Base-by-base conservation (phyloP, 2,797 vertebrate genomes). In the Acridotheres tristis region DNA sequence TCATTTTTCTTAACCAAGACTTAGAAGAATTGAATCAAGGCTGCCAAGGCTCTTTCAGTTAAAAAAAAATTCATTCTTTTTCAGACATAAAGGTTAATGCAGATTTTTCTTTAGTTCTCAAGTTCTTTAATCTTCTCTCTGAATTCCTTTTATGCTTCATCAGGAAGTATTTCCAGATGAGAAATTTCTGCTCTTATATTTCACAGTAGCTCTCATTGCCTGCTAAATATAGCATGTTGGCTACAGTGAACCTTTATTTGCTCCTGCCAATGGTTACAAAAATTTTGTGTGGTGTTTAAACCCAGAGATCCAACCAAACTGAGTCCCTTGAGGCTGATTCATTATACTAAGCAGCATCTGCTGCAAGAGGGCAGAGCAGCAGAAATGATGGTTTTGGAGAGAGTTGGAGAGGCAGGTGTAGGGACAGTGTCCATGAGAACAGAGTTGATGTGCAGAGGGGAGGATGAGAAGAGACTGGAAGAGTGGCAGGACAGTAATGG, bases 121-220 rank as follows among this genome's bases (percentile, higher is more conserved):
- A 93, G 73, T 92, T 85, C 59, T 93, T 93, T 93, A 88, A 85
- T 94, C 76, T 85, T 90, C 61, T 79, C 26, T 81, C 40, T 86
- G 66, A 81, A 85, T 90, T 88, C 69, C 36, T 89, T 93, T 82
- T 80, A 75, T 88, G 66, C 47, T 89, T 89, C 67, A 82, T 69
- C 72, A 91, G 62, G 51, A 89, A 81, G 51, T 40, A 61, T 76
- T 89, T 91, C 92, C 54, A 34, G 51, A 77, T 75, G 73, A 85
- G 43, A 72, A 89, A 90, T 59, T 92, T 85, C 65, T 81, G 50
- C 23, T 87, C 36, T 73, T 92, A 38, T 65, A 38, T 85, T 95
- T 93, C 69, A 58, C 47, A 80, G 36, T 50, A 61, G 40, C 54
- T 93, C 50, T 3, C 2, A 1, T 1, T 62, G 51, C 32, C 40